These are phyloP conservation scores for Isichthys henryi DNA, from an alignment of 2,113 vertebrate species.

Conservation along the genomic window DNA sequence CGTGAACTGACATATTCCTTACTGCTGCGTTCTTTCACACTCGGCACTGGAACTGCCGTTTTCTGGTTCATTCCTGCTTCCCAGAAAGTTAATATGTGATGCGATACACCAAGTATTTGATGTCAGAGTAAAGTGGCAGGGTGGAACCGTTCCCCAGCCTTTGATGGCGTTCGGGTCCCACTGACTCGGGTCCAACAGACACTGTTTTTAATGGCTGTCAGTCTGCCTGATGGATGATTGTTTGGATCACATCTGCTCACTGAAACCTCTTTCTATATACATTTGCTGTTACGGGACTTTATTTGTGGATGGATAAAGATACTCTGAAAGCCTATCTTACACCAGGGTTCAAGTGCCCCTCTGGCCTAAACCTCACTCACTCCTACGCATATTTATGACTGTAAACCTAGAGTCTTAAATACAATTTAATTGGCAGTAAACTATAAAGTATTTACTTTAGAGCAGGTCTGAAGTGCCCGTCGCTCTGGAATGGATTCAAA, in stretches of 20 bases:
- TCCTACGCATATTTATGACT: slow-evolving; percentile 78
- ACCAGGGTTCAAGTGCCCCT: slow-evolving; percentile 47
- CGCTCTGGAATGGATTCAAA: slow-evolving; percentile 74
- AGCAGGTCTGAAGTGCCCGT: slow-evolving; percentile 77
- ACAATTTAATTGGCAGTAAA: slow-evolving; percentile 94
- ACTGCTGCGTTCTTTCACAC: not conserved
- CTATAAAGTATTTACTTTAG: slow-evolving; percentile 74
- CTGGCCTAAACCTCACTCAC: slow-evolving; percentile 50
- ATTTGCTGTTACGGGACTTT: slow-evolving; percentile 42
- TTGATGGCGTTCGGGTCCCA: slow-evolving; percentile 49
- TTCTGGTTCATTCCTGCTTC: slow-evolving; percentile 1
- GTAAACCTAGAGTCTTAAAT: slow-evolving; percentile 71
- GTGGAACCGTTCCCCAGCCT: slow-evolving; percentile 20
- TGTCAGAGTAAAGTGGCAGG: slow-evolving; percentile 19
- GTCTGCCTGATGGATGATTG: slow-evolving; percentile 54
- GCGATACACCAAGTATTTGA: slow-evolving; percentile 28
- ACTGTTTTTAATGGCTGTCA: slow-evolving; percentile 58
- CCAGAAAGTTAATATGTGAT: slow-evolving; percentile 34
- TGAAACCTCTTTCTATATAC: slow-evolving; percentile 48
- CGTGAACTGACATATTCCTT: not conserved
- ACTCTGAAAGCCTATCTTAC: slow-evolving; percentile 39
- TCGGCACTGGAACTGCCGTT: not conserved
- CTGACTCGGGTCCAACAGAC: slow-evolving; percentile 40
- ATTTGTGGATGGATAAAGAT: slow-evolving; percentile 39
- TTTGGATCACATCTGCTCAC: slow-evolving; percentile 55